Evolutionary conservation across 1,140 invertebrate genomes (phyloP).

Genomic region (Meloidogyne floridensis): DNA sequence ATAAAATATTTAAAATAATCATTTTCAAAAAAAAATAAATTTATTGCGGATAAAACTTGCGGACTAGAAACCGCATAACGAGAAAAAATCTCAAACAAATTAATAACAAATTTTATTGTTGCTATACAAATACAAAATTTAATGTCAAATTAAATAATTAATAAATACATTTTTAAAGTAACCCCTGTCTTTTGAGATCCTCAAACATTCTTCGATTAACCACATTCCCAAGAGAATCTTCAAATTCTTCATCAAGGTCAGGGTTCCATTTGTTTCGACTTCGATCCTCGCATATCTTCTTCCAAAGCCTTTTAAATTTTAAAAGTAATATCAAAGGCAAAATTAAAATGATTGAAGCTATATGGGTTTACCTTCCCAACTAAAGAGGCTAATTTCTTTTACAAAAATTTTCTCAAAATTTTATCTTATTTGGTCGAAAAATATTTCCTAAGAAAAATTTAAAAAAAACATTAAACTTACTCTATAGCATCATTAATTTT

Average conservation of each 20-base stretch:
- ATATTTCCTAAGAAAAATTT: not conserved
- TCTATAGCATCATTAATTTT: slow-evolving; percentile 90
- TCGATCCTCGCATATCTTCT: slow-evolving; percentile 91
- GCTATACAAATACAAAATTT: not conserved
- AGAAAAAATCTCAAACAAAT: too few species aligned
- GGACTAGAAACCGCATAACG: too few species aligned
- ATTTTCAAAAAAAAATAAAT: too few species aligned
- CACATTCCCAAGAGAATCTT: slow-evolving; percentile 97
- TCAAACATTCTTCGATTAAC: slow-evolving; percentile 97
- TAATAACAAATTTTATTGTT: too few species aligned
- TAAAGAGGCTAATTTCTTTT: too few species aligned
- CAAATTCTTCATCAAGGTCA: slow-evolving; percentile 90
- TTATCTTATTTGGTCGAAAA: too few species aligned
- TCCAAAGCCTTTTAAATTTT: slow-evolving; percentile 75
- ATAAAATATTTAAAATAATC: too few species aligned
- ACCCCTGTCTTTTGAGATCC: slow-evolving; percentile 94
- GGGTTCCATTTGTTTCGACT: slow-evolving; percentile 92
- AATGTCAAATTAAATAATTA: not conserved
- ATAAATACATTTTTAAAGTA: slow-evolving; percentile 72
- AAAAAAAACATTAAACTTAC: slow-evolving; percentile 39
- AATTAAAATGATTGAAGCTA: too few species aligned
- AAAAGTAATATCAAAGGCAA: too few species aligned
- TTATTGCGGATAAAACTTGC: too few species aligned
- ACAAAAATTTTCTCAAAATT: too few species aligned
- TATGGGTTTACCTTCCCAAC: too few species aligned